phyloP scores from a whole-genome alignment of 2,888 invertebrate species.

The Tetrapedia diversipes region DNA sequence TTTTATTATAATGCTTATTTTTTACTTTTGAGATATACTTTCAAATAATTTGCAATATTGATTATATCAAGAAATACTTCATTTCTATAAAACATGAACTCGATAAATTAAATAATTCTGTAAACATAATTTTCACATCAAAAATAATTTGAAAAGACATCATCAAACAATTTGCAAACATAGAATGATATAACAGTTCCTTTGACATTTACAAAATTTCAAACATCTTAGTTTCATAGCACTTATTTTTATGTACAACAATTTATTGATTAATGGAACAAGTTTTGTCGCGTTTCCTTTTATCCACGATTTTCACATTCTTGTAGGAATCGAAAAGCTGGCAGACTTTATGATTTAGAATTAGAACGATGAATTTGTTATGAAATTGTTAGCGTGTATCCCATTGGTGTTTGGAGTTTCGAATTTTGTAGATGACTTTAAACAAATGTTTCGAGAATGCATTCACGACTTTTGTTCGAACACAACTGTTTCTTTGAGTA shows the following conservation, averaged over 20 bases:
- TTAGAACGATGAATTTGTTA: slow-evolving; percentile 3
- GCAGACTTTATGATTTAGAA: background rate
- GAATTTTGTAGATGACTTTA: background rate
- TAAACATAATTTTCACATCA: background rate
- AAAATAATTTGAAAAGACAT: slow-evolving; percentile 26
- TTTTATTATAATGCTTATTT: no score
- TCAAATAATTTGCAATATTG: no score
- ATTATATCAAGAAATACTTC: no score
- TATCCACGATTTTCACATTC: background rate
- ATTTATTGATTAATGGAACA: slow-evolving; percentile 1
- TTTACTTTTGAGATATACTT: no score
- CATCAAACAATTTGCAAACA: slow-evolving; percentile 47
- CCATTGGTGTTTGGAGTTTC: no score
- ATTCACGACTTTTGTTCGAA: no score
- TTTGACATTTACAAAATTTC: background rate
- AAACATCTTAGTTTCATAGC: background rate
- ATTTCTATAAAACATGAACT: background rate
- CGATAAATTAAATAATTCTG: no score
- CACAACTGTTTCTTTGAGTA: background rate
- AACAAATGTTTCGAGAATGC: background rate
- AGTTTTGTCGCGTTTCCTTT: slow-evolving; percentile 4
- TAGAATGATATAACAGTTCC: slow-evolving; percentile 49
- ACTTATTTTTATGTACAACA: no score
- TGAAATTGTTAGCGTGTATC: background rate
- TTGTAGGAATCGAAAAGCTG: no score